Conservation (phyloP, 2,888 invertebrate species). For the Isoperla grammatica region DNA sequence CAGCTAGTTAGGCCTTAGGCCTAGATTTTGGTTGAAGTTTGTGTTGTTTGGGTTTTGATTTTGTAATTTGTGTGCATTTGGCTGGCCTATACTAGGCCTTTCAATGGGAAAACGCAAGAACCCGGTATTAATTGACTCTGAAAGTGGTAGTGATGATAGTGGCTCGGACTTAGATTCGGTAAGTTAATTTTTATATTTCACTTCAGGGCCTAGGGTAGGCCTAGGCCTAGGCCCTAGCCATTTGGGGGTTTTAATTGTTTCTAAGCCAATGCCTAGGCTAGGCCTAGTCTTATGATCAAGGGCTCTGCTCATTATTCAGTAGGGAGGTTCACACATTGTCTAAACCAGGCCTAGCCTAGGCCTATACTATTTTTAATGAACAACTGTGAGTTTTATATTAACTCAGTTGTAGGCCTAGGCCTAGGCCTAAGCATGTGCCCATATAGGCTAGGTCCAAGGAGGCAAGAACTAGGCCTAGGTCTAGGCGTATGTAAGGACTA, state of each 20-base stretch:
- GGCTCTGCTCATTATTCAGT: background rate
- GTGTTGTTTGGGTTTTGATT: background rate
- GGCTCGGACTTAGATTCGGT: slow-evolving; percentile 80
- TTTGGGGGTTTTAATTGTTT: background rate
- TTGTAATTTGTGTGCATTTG: background rate
- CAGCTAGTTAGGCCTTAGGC: too few relatives aligned
- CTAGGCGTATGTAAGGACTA: too few relatives aligned
- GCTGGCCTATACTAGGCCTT: background rate
- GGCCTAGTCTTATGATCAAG: too few relatives aligned
- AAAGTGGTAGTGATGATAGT: slow-evolving; percentile 66
- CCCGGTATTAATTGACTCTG: slow-evolving; percentile 75
- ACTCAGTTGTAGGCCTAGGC: too few relatives aligned
- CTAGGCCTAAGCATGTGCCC: too few relatives aligned
- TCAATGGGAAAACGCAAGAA: slow-evolving; percentile 81
- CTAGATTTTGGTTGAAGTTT: background rate
- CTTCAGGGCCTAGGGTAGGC: background rate
- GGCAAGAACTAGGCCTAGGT: too few relatives aligned
- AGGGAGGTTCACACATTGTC: slow-evolving; percentile 12
- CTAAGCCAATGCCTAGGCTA: too few relatives aligned
- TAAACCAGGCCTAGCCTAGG: too few relatives aligned
- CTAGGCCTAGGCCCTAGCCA: too few relatives aligned
- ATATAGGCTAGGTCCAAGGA: too few relatives aligned
- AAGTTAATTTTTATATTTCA: slow-evolving; percentile 48
- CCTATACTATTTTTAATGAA: too few relatives aligned
- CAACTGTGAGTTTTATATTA: too few relatives aligned